Evolutionary conservation across 2,797 vertebrate genomes (phyloP), one percentile per base, ranked within the genome.

Genomic region (Bovichtus diacanthus): DNA sequence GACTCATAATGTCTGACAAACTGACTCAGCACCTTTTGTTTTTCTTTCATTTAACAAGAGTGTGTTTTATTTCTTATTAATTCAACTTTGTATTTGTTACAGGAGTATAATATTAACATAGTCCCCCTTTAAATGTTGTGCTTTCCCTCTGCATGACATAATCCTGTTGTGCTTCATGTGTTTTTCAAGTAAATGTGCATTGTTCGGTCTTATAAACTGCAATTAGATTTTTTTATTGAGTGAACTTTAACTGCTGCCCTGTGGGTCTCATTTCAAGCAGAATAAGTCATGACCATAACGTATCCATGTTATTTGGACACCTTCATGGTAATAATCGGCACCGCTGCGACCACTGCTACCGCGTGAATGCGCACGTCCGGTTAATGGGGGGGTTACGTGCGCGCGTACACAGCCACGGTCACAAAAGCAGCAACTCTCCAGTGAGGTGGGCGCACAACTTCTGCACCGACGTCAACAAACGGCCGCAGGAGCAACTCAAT

Each of bases 291-390:
- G 38, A 29, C 53, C 21, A 23, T 46, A 3, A 75, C 58, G 12
- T 6, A 12, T 25, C 31, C 39, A 2, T 10, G 60, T 62, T 54
- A 41, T 67, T 54, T 18, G 7, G 23, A 29, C 43, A 18, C 38
- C 29, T 47, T 60, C 53, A 18, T 1, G 43, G 16, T 47, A 61
- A 19, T 34, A n/a, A 36, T n/a, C 58, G 29, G 44, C 41, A 11
- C 4, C 25, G 11, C 65, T 55, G 23, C 19, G n/a, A 54, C n/a
- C 21, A n/a, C 63, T 9, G 41, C 34, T 6, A 23, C 31, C 36
- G 49, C 85, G 78, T 82, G 94, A 82, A 64, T 87, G 92, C 90
- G 91, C 92, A 91, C 91, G 93, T 82, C 56, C 21, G 3, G 16
- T 75, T 64, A 68, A 77, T 65, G 51, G 69, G n/a, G n/a, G 34